A percentile compares a stretch with the other conserved stretches of the same genome.
phyloP scores from a whole-genome alignment of 2,888 invertebrate genomes.

The Ceriagrion tenellum region DNA sequence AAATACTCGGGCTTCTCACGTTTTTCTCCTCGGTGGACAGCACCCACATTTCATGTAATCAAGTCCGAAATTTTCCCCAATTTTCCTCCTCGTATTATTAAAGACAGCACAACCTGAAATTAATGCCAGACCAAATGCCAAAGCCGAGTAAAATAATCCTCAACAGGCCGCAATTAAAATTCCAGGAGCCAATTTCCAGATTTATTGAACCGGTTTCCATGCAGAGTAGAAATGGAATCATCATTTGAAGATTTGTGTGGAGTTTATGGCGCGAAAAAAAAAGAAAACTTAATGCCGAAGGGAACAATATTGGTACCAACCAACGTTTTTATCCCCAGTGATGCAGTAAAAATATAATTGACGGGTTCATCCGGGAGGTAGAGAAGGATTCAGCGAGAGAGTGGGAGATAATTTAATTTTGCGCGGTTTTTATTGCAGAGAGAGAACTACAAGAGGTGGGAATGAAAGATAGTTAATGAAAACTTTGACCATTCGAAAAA shows the following conservation, averaged over 20 bases:
- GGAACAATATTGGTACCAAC: background rate
- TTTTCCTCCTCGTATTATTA: background rate
- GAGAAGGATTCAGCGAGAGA: background rate
- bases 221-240: background rate
- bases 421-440: too few species aligned
- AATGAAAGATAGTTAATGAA: too few species aligned
- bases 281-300: background rate
- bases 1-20: background rate
- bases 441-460: too few species aligned
- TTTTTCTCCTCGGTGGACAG: background rate
- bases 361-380: background rate
- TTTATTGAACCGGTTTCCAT: background rate
- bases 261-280: background rate
- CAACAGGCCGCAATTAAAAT: background rate
- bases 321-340: background rate
- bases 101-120: background rate
- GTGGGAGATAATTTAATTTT: too few species aligned
- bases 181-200: background rate
- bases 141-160: background rate
- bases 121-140: background rate
- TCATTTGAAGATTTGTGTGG: background rate
- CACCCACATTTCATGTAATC: background rate
- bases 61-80: background rate
- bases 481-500: too few species aligned
- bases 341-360: background rate